These are phyloP conservation scores for Ascaphus truei DNA, from an alignment of 2,113 vertebrate genomes.

Conservation along the genomic window DNA sequence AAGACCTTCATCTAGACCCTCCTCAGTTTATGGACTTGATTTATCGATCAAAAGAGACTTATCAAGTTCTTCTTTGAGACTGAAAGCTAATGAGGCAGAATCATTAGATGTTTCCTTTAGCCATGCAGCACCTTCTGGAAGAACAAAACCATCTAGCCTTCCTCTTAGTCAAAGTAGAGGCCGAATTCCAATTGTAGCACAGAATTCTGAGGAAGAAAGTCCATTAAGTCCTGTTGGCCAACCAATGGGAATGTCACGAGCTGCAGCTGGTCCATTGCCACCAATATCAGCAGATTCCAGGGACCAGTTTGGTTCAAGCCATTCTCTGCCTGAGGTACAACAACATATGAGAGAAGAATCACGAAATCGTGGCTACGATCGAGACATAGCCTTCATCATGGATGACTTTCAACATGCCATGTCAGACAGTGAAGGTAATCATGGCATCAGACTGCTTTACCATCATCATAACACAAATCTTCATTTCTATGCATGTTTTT, in stretches of 20 bases:
- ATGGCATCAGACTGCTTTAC: constrained; percentile 69
- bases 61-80: constrained; percentile 88
- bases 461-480: constrained; percentile 67
- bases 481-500: constrained; percentile 81
- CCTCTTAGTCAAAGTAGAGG: constrained; percentile 96
- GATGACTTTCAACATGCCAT: constrained; percentile 98
- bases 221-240: constrained; percentile 95
- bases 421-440: constrained; percentile 99
- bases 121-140: constrained; percentile 77
- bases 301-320: constrained; percentile 97
- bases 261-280: constrained; percentile 92
- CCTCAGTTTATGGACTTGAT: constrained; percentile 95
- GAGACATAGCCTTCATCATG: constrained; percentile 97
- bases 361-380: constrained; percentile 89
- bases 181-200: constrained; percentile 93
- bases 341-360: constrained; percentile 98
- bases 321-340: constrained; percentile 96
- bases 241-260: constrained; percentile 98
- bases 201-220: constrained; percentile 98
- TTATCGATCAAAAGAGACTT: constrained; percentile 92
- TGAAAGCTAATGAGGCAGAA: constrained; percentile 87
- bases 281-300: constrained; percentile 96
- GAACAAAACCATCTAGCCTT: constrained; percentile 93
- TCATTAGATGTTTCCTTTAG: constrained; percentile 86
- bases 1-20: constrained; percentile 89